Conservation (phyloP, 2,797 vertebrate genomes). For the Darevskia nairensis region DNA sequence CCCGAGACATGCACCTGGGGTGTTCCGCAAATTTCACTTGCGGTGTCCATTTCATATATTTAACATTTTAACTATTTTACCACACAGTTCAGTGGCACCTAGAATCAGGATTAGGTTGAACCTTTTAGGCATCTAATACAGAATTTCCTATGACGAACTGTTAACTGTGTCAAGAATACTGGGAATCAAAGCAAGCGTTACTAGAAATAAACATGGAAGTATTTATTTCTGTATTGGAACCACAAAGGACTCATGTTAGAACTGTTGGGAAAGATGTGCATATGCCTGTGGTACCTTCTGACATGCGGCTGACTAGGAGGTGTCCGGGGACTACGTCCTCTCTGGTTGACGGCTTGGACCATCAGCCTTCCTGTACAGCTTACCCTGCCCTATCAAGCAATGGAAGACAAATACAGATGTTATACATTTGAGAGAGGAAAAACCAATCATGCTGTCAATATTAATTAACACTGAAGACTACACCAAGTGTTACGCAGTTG, state of each 20-base stretch:
- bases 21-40: no score
- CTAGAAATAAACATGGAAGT: neutral
- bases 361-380: constrained; percentile 97
- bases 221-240: neutral
- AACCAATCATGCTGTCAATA: neutral
- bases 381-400: constrained; percentile 85
- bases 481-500: neutral
- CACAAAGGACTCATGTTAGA: neutral
- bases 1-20: neutral
- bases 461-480: no score
- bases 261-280: neutral
- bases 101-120: neutral
- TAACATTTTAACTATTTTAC: neutral
- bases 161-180: neutral
- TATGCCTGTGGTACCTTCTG: constrained; percentile 83
- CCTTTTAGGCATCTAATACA: neutral
- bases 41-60: neutral
- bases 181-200: neutral
- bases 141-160: neutral
- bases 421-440: neutral
- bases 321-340: constrained; percentile 91
- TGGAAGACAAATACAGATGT: neutral
- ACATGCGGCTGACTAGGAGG: constrained; percentile 87
- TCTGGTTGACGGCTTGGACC: constrained; percentile 98
- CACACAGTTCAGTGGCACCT: neutral